Evolutionary conservation across 2,113 vertebrate species (phyloP).

Genomic region (Podarcis raffonei): DNA sequence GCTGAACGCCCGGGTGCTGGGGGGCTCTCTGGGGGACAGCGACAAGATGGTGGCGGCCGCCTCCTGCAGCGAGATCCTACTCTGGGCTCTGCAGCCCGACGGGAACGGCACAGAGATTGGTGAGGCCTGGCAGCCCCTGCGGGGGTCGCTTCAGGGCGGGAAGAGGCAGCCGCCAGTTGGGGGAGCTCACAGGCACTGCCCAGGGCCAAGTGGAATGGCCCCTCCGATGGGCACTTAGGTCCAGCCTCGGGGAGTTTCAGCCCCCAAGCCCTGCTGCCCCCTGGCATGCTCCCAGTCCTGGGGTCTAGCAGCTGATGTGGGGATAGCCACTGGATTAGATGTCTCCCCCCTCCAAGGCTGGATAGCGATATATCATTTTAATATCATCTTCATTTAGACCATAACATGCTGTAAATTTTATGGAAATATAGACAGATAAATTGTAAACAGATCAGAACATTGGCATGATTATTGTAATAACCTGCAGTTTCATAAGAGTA

Average conservation of each 20-base stretch:
- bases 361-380: too few species aligned
- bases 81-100: slow-evolving; percentile 87
- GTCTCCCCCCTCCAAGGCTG: not conserved
- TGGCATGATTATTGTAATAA: too few species aligned
- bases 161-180: too few species aligned
- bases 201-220: not conserved
- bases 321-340: not conserved
- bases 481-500: too few species aligned
- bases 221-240: not conserved
- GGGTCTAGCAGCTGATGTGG: not conserved
- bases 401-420: too few species aligned
- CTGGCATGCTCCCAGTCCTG: not conserved
- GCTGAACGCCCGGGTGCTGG: slow-evolving; percentile 88
- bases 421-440: too few species aligned
- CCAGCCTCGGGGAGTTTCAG: not conserved
- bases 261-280: too few species aligned
- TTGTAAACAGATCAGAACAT: too few species aligned
- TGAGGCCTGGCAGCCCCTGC: slow-evolving; percentile 48
- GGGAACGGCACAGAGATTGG: slow-evolving; percentile 89
- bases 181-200: not conserved
- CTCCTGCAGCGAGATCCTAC: slow-evolving; percentile 86
- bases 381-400: too few species aligned
- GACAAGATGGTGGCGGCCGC: slow-evolving; percentile 94
- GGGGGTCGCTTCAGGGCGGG: too few species aligned
- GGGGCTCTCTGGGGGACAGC: slow-evolving; percentile 85